Evolutionary conservation across 1,140 invertebrate genomes (phyloP).

Genomic region (Periplaneta americana): DNA sequence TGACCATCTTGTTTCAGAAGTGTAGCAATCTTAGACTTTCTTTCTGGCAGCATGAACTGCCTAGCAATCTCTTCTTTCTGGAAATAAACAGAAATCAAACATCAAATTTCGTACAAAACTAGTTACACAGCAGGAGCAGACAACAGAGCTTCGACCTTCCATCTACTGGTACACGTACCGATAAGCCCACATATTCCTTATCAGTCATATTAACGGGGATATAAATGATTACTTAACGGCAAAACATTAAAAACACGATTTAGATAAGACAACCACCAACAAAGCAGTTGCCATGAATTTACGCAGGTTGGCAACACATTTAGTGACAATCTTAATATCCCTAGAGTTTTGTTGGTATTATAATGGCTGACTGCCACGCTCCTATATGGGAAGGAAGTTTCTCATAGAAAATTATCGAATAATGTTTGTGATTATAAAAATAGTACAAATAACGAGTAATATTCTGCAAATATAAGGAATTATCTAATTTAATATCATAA

Average conservation of each 20-base stretch:
- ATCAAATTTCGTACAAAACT: background rate
- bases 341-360: background rate
- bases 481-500: no score
- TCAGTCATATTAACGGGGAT: background rate
- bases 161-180: background rate
- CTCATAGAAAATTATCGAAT: no score
- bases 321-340: background rate
- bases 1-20: slow-evolving; percentile 82
- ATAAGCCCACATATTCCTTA: slow-evolving; percentile 6
- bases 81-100: slow-evolving; percentile 18
- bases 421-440: no score
- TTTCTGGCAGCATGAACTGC: slow-evolving; percentile 82
- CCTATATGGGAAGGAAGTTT: no score
- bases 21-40: slow-evolving; percentile 87
- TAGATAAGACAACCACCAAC: background rate
- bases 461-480: no score
- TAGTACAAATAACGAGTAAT: no score
- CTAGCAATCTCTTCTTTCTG: slow-evolving; percentile 87
- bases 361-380: background rate
- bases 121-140: background rate
- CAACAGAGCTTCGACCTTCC: background rate
- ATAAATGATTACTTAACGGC: background rate
- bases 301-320: background rate
- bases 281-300: background rate
- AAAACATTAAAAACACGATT: background rate